Evolutionary conservation across 1,140 invertebrate species (phyloP).

Genomic region (Doryteuthis pealeii): DNA sequence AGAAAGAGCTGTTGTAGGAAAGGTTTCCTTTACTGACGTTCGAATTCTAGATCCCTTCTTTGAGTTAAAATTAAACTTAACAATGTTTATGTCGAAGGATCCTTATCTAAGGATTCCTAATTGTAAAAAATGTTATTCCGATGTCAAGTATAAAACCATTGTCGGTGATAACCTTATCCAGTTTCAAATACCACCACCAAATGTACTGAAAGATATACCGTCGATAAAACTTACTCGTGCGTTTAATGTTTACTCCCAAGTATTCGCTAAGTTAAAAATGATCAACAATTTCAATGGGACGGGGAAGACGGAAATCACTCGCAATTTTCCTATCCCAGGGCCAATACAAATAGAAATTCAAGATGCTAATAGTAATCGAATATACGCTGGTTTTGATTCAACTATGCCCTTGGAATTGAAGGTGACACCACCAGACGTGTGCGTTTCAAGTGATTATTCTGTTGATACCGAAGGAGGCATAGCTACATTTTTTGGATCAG

Average conservation of each 20-base stretch:
- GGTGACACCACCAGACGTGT: neutral
- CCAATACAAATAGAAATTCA: neutral
- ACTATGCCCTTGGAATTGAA: neutral
- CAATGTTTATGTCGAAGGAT: constrained; percentile 3
- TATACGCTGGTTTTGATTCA: neutral
- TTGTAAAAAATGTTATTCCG: neutral
- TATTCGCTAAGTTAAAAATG: neutral
- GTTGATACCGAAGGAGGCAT: neutral
- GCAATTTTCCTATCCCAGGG: neutral
- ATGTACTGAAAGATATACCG: neutral
- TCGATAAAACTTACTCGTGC: neutral
- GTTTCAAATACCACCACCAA: neutral
- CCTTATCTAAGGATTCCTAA: neutral
- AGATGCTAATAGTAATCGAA: neutral
- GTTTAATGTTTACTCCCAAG: neutral
- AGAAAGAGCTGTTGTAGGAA: neutral
- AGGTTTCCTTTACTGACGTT: neutral
- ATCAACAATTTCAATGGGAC: neutral
- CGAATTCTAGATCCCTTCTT: neutral
- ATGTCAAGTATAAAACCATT: neutral
- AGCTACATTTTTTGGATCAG: neutral
- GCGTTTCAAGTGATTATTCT: neutral
- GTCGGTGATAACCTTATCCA: neutral
- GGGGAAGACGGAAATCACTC: neutral
- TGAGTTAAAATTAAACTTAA: neutral